Conservation (phyloP, 2,888 invertebrate genomes). For the Dione vanillae region DNA sequence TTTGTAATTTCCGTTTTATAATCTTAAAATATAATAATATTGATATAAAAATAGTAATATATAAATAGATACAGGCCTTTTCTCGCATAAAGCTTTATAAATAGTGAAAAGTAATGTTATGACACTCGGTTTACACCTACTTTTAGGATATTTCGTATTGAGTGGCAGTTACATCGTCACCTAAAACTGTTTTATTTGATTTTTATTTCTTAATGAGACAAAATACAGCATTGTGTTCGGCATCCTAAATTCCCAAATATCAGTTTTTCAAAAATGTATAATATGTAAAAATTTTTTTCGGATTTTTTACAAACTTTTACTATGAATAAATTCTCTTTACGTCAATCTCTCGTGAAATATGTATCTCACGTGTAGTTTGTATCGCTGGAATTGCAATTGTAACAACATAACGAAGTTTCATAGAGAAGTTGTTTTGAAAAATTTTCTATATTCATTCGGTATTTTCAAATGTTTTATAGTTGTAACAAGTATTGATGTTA, state of each 20-base stretch:
- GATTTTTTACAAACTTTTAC: background rate
- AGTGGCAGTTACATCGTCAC: too few relatives aligned
- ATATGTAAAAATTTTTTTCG: too few relatives aligned
- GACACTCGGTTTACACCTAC: background rate
- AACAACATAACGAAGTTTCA: conserved; percentile 13
- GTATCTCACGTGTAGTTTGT: background rate
- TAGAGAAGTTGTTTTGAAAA: background rate
- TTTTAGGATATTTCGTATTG: background rate
- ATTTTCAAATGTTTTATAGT: conserved; percentile 5
- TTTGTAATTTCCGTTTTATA: conserved; percentile 19
- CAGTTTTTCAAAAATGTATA: too few relatives aligned
- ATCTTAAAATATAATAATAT: background rate
- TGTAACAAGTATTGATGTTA: conserved; percentile 3
- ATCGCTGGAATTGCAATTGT: conserved; percentile 8
- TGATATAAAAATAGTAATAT: background rate
- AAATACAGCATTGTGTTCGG: too few relatives aligned
- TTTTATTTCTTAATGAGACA: too few relatives aligned
- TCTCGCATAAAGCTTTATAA: background rate
- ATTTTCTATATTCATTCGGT: background rate
- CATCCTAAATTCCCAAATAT: too few relatives aligned
- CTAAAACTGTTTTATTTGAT: too few relatives aligned
- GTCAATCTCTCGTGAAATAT: background rate
- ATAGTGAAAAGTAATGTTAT: background rate
- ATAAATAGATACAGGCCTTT: background rate
- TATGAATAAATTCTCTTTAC: background rate